phyloP scores from a whole-genome alignment of 1,140 invertebrate species.

The Apis dorsata region DNA sequence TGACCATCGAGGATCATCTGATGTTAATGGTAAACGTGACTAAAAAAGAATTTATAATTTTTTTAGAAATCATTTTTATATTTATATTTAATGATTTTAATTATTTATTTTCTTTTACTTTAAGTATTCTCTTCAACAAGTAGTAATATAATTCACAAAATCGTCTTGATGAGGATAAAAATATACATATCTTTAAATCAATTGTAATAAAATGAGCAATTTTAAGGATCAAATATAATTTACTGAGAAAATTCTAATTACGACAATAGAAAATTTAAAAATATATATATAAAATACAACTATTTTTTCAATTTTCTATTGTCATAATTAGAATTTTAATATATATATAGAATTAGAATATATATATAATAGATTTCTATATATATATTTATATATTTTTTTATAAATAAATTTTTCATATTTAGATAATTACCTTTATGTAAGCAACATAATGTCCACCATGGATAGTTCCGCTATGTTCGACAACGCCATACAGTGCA shows the following conservation, averaged over 20 bases:
- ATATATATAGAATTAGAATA: too few species aligned
- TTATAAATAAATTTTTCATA: background rate
- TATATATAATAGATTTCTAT: too few species aligned
- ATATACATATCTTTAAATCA: too few species aligned
- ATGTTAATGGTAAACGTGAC: conserved; percentile 80
- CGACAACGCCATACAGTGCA: conserved; percentile 96
- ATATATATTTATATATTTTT: background rate
- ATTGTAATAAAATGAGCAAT: too few species aligned
- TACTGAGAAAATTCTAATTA: too few species aligned
- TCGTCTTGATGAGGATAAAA: too few species aligned
- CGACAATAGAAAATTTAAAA: too few species aligned
- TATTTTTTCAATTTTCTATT: too few species aligned
- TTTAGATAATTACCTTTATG: conserved; percentile 84
- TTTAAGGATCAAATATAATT: too few species aligned
- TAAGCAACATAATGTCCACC: conserved; percentile 98
- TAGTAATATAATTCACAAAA: background rate
- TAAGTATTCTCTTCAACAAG: background rate
- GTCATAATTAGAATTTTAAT: too few species aligned
- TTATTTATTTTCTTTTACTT: background rate
- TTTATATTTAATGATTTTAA: background rate
- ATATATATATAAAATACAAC: too few species aligned
- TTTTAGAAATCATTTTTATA: background rate
- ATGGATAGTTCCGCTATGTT: conserved; percentile 93
- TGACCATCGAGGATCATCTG: conserved; percentile 84
- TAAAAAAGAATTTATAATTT: conserved; percentile 39